Evolutionary conservation across 2,888 invertebrate genomes (phyloP), one percentile per base, ranked within the genome.

Genomic region (Melipona beecheii): DNA sequence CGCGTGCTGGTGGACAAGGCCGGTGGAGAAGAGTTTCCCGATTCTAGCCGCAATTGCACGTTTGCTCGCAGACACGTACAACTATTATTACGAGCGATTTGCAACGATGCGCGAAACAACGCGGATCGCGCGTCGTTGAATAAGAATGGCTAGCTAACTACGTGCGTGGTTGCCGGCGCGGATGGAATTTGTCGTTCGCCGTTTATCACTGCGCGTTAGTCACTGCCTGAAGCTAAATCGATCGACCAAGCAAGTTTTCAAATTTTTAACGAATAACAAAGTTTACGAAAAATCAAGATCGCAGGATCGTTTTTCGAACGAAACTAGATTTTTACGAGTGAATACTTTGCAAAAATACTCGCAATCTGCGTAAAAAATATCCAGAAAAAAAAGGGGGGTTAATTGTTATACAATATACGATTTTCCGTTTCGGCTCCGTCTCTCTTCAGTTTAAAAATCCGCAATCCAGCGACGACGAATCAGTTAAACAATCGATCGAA

Each of bases 21-120:
- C 89, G 80, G 71, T 75, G 79, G 75, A 78, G 73, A 77, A 78
- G 73, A 79, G 80, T 75, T 86, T 82, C 84, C 82, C 80, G 81
- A 88, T 88, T 84, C 80, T 74, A 70, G 70, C 24, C 49, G 69
- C 86, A 75, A 89, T 88, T 88, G 80, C 62, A 81, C 75, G 78
- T 81, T 81, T 21, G 43, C 74, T 74, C 64, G 65, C 36, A 31
- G 69, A 54, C 74, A 49, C 56, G 60, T 71, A 72, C 70, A 54
- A 71, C 80, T 80, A 74, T 87, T 78, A 87, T 86, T 81, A 77
- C 78, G 64, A 9, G 70, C 54, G 71, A 86, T 84, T 86, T 76
- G 78, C 88, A 73, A 65, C 70, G 66, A 52, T 69, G 78, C 62
- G 54, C 64, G 68, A 73, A 81, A 62, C 60, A 68, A 43, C 78